These are phyloP conservation scores for Drosophila trapezifrons DNA, from an alignment of 1,140 invertebrate species.

Conservation along the genomic window DNA sequence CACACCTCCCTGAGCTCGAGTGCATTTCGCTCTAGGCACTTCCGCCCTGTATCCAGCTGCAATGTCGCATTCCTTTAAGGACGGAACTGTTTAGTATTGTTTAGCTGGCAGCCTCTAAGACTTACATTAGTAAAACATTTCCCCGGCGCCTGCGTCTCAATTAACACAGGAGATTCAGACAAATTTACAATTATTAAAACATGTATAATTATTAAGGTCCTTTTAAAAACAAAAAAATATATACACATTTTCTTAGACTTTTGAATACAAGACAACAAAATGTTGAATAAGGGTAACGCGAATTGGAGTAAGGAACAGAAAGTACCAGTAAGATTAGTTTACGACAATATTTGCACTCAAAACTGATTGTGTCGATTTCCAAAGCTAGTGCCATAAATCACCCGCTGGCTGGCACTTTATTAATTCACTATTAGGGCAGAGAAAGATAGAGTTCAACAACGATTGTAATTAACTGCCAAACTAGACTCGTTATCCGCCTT, in stretches of 20 bases:
- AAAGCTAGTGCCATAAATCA: conserved; percentile 62
- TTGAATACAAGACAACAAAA: no score
- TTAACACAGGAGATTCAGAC: neutral
- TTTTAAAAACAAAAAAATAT: no score
- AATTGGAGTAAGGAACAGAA: no score
- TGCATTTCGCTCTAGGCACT: conserved; percentile 45
- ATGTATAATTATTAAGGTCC: no score
- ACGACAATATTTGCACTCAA: conserved; percentile 28
- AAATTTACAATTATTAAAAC: neutral
- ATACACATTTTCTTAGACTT: no score
- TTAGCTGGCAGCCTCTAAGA: neutral
- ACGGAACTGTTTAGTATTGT: neutral
- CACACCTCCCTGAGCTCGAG: conserved; percentile 35
- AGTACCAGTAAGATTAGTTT: neutral
- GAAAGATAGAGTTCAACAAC: conserved; percentile 41
- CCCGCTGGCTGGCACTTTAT: conserved; percentile 63
- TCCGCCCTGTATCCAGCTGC: conserved; percentile 22
- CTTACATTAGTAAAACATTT: neutral
- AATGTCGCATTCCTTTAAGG: neutral
- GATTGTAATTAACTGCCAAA: conserved; percentile 77
- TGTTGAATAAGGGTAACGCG: no score
- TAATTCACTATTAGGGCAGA: conserved; percentile 70
- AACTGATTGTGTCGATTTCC: conserved; percentile 51
- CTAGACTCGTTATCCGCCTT: conserved; percentile 54
- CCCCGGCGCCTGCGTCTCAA: no score